Conservation (phyloP, 2,113 vertebrate species). For the Fregetta grallaria region DNA sequence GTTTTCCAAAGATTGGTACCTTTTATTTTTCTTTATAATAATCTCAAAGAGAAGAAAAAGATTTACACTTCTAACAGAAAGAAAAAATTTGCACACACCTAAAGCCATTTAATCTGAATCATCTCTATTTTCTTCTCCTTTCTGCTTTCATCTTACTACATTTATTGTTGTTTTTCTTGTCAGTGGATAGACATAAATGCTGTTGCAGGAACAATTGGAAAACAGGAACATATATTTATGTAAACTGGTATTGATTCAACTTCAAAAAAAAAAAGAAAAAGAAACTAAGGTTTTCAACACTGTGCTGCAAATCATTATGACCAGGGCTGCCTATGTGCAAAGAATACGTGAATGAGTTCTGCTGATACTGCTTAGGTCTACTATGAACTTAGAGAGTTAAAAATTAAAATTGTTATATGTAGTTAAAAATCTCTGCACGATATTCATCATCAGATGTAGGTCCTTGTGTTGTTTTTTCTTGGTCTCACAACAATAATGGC, state of each 20-base stretch:
- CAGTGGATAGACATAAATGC: conserved; percentile 21
- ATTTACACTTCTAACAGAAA: background rate
- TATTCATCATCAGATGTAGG: background rate
- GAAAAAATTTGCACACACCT: background rate
- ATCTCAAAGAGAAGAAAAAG: background rate
- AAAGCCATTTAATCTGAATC: conserved; percentile 29
- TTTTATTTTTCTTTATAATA: conserved; percentile 30
- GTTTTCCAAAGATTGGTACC: background rate
- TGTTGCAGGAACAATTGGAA: conserved; percentile 63
- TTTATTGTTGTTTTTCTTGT: conserved; percentile 38
- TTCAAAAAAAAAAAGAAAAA: background rate
- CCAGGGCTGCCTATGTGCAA: conserved; percentile 7
- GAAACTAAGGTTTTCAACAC: conserved; percentile 40
- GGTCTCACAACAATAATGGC: background rate
- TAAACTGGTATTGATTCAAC: conserved; percentile 75
- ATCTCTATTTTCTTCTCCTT: conserved; percentile 35
- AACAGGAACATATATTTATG: conserved; percentile 74
- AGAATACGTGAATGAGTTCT: background rate
- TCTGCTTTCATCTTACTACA: conserved; percentile 6
- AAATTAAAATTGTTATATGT: background rate
- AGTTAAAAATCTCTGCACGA: background rate
- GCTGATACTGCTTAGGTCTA: background rate
- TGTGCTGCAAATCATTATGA: conserved; percentile 65
- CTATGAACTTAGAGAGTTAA: background rate
- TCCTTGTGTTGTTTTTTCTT: background rate